These are phyloP conservation scores for Netelia virgata DNA, from an alignment of 2,888 invertebrate genomes.

Conservation along the genomic window DNA sequence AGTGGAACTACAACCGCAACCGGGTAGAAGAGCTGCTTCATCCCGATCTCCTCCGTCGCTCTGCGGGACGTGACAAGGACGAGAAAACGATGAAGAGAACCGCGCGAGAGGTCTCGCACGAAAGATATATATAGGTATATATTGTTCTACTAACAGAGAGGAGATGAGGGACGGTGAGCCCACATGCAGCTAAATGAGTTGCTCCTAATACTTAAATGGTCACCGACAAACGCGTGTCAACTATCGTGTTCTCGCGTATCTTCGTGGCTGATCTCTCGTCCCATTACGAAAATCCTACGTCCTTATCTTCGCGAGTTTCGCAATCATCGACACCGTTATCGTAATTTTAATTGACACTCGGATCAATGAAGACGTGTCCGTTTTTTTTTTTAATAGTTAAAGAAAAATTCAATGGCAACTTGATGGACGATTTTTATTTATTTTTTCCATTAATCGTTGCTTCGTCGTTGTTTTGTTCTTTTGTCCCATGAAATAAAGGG, in stretches of 20 bases:
- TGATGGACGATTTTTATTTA: neutral
- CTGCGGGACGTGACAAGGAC: constrained; percentile 38
- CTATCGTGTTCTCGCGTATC: constrained; percentile 46
- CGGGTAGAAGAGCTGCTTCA: constrained; percentile 54
- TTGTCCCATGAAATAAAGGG: constrained; percentile 20
- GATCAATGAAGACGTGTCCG: too few species aligned
- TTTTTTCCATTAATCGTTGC: neutral
- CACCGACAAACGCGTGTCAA: constrained; percentile 80
- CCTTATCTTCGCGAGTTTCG: neutral
- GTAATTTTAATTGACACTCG: neutral
- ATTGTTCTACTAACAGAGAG: constrained; percentile 23
- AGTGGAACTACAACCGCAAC: constrained; percentile 29
- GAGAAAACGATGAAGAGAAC: constrained; percentile 35
- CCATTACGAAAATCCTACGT: constrained; percentile 13
- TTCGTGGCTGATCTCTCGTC: neutral
- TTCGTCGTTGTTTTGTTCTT: constrained; percentile 33
- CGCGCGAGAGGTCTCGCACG: constrained; percentile 16
- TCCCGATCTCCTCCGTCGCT: constrained; percentile 53
- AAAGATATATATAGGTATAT: constrained; percentile 49
- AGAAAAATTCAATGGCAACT: too few species aligned
- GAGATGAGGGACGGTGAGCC: constrained; percentile 15
- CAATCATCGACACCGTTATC: constrained; percentile 34
- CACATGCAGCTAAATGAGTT: constrained; percentile 82
- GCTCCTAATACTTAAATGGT: constrained; percentile 82
- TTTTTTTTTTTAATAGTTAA: constrained; percentile 6